Conservation (phyloP, 1,140 invertebrate genomes). For the Dreissena rostriformis region DNA sequence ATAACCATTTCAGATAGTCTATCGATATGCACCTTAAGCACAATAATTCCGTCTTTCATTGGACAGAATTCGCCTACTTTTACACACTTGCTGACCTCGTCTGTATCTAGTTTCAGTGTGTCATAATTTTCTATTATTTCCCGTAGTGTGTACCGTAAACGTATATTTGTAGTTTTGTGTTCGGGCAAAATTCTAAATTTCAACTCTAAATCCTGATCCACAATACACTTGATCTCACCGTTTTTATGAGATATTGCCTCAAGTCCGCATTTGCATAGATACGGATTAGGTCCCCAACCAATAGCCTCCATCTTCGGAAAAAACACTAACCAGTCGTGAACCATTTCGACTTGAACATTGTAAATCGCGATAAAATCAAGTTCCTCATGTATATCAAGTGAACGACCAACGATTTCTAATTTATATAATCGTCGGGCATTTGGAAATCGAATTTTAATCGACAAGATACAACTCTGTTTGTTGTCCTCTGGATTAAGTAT, state of each 20-base stretch:
- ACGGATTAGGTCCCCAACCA: slow-evolving; percentile 40
- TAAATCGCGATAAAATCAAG: slow-evolving; percentile 32
- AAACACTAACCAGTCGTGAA: slow-evolving; percentile 32
- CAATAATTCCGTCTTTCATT: neutral
- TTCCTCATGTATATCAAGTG: neutral
- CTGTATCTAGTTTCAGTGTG: neutral
- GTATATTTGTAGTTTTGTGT: neutral
- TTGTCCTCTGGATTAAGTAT: neutral
- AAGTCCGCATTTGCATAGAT: slow-evolving; percentile 24
- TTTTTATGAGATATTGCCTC: slow-evolving; percentile 1
- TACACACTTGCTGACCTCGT: neutral
- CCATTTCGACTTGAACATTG: slow-evolving; percentile 1
- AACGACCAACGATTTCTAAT: slow-evolving; percentile 30
- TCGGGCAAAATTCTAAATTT: slow-evolving; percentile 9
- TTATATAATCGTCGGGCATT: slow-evolving; percentile 14
- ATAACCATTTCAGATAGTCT: neutral
- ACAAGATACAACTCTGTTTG: neutral
- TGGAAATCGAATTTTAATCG: slow-evolving; percentile 28
- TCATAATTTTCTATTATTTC: neutral
- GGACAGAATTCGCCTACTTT: neutral
- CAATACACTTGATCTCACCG: slow-evolving; percentile 28
- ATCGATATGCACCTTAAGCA: neutral
- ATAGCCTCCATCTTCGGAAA: slow-evolving; percentile 7
- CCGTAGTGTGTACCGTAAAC: neutral
- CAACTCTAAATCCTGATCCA: neutral